Evolutionary conservation across 1,140 invertebrate genomes (phyloP).

Genomic region (Psix sp.): DNA sequence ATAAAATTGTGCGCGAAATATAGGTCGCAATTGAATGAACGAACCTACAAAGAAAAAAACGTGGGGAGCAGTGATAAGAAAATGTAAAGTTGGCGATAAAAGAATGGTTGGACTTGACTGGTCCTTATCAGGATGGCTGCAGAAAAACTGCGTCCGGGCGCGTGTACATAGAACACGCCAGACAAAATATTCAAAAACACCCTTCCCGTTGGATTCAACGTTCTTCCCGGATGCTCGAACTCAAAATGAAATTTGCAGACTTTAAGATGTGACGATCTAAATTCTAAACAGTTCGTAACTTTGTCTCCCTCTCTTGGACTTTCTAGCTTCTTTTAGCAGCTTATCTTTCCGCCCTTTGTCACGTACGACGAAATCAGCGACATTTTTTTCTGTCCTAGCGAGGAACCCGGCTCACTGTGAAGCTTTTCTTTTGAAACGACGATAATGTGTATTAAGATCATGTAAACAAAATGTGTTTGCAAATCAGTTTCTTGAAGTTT

Average conservation of each 20-base stretch:
- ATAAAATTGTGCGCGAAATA: too few relatives aligned
- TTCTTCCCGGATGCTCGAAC: conserved; percentile 30
- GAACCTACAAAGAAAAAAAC: too few relatives aligned
- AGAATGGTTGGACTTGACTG: too few relatives aligned
- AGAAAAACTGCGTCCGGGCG: too few relatives aligned
- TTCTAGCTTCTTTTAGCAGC: conserved; percentile 57
- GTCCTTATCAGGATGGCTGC: too few relatives aligned
- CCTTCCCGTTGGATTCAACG: conserved; percentile 11
- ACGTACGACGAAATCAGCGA: conserved; percentile 48
- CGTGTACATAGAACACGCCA: conserved; percentile 5
- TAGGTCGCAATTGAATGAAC: too few relatives aligned
- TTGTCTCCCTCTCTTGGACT: conserved; percentile 48
- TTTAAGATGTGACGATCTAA: conserved; percentile 51
- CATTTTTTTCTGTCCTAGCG: conserved; percentile 45
- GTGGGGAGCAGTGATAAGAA: too few relatives aligned
- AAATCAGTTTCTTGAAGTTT: conserved; percentile 1
- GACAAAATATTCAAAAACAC: conserved; percentile 41
- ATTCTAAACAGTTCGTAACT: conserved; percentile 61
- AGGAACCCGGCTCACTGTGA: too few relatives aligned
- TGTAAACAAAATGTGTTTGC: too few relatives aligned
- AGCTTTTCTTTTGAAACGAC: too few relatives aligned
- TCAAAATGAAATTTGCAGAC: conserved; percentile 56
- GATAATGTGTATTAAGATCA: too few relatives aligned
- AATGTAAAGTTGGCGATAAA: too few relatives aligned
- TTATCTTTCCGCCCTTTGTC: conserved; percentile 53